Percentiles rank a stretch among this genome's conserved stretches.
Evolutionary conservation across 1,140 invertebrate genomes (phyloP).

Genomic region (Leptinotarsa texana): DNA sequence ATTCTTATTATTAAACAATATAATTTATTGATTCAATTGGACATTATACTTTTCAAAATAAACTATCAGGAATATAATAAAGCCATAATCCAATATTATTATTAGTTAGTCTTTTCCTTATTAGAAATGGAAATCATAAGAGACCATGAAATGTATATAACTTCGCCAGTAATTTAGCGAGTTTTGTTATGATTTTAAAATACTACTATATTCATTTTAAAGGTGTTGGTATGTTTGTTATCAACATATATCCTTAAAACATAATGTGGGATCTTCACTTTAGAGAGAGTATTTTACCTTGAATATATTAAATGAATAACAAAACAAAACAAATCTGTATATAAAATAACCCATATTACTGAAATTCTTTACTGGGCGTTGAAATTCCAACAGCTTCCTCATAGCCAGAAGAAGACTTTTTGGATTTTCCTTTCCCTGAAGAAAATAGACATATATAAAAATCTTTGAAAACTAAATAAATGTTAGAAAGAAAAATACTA

Average conservation of each 20-base stretch:
- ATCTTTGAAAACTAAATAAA: too few species aligned
- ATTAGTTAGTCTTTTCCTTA: not conserved
- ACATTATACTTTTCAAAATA: not conserved
- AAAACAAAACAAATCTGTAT: slow-evolving; percentile 7
- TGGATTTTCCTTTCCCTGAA: slow-evolving; percentile 55
- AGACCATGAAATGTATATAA: not conserved
- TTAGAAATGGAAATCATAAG: not conserved
- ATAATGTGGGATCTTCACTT: not conserved
- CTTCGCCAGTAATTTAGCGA: not conserved
- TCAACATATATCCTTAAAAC: not conserved
- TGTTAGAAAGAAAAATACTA: too few species aligned
- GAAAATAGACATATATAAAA: slow-evolving; percentile 1
- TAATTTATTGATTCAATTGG: not conserved
- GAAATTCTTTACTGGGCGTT: slow-evolving; percentile 86
- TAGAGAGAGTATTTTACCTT: not conserved
- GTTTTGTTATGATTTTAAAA: not conserved
- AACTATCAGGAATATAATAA: slow-evolving; percentile 4
- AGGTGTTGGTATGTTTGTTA: not conserved
- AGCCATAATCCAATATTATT: slow-evolving; percentile 3
- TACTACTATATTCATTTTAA: not conserved
- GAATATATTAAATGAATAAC: not conserved
- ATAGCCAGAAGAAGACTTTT: slow-evolving; percentile 60
- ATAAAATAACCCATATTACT: slow-evolving; percentile 18
- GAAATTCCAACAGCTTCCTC: slow-evolving; percentile 87
- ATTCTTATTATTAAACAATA: not conserved